Base-by-base conservation (phyloP, 2,113 vertebrate species). In the Corythornis vintsioides region DNA sequence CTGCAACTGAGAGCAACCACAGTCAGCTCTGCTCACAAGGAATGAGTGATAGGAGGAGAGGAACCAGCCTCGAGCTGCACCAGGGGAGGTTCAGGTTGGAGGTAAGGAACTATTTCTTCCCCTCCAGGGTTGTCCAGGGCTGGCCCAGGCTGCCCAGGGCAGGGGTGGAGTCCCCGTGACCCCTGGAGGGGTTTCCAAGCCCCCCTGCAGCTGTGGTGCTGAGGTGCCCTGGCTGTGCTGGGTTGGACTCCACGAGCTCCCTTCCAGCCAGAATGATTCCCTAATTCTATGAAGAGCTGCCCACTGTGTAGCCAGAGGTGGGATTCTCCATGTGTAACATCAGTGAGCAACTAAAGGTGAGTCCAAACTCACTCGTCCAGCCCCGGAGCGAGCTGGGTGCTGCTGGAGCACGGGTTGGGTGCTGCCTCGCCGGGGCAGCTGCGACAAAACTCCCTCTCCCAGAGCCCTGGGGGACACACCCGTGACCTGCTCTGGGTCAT, bases 311-410 rank as follows among this genome's bases (percentile, higher is more conserved):
- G 15, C 1, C 47, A 3, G 53, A 35, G 57, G 50, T 74, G 50
- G 28, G 53, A n/a, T 29, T 59, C 22, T 31, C 56, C 21, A 55
- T 11, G 4, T 9, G 7, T 0, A 4, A 33, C 2, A 13, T 1
- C 38, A 25, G 59, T 12, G 47, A 38, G 38, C 38, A 38, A 29
- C 33, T 31, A 15, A 24, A 11, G 64, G 9, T 29, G 16, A 13
- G n/a, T 7, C 45, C 64, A 5, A 12, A 14, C 43, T 11, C 25
- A 1, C 16, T 42, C 8, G 40, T 29, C 13, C 3, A 28, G 55
- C 4, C 7, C 0, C 0, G 0, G 48, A 59, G 67, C 0, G 11
- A 28, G 33, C 6, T 2, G 5, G 13, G 43, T 1, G 3, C n/a
- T 13, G 42, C 35, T 29, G 3, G 53, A 31, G 53, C 20, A 18